phyloP scores from a whole-genome alignment of 23 tunicate species.

The Clavelina lepadiformis region DNA sequence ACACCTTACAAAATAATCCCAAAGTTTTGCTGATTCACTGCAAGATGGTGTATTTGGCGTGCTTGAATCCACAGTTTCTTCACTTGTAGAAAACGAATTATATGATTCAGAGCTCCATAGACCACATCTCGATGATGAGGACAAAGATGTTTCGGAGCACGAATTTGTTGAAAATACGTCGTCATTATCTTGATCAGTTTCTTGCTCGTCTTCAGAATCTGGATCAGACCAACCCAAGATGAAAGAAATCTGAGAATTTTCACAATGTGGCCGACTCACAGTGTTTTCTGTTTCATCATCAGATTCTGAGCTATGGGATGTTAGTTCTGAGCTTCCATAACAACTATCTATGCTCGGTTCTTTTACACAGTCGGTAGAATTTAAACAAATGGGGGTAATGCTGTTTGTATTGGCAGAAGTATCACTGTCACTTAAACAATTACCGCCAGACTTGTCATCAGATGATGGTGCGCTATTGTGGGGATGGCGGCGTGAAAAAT shows the following conservation, averaged over 20 bases:
- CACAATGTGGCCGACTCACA: constrained; percentile 37
- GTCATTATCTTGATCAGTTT: neutral
- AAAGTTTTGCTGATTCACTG: constrained; percentile 2
- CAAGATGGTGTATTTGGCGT: neutral
- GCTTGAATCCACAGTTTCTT: neutral
- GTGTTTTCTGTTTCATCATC: neutral
- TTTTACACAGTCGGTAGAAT: too few relatives aligned
- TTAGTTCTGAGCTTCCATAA: too few relatives aligned
- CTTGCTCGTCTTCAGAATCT: constrained; percentile 26
- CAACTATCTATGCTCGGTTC: too few relatives aligned
- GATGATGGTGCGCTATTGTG: too few relatives aligned
- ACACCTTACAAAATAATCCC: constrained; percentile 27
- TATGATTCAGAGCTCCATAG: neutral
- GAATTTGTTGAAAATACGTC: constrained; percentile 1
- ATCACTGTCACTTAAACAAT: too few relatives aligned
- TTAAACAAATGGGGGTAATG: too few relatives aligned
- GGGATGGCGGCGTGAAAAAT: too few relatives aligned
- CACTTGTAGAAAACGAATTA: neutral
- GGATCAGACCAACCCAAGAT: constrained; percentile 28
- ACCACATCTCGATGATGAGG: neutral
- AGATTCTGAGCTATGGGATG: too few relatives aligned
- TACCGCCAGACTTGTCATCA: too few relatives aligned
- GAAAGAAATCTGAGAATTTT: constrained; percentile 29
- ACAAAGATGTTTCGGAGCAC: neutral
- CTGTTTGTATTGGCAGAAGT: too few relatives aligned